Percentiles rank a stretch among this genome's conserved stretches.
Evolutionary conservation across 2,113 vertebrate species (phyloP).

Genomic region (Lethenteron reissneri): DNA sequence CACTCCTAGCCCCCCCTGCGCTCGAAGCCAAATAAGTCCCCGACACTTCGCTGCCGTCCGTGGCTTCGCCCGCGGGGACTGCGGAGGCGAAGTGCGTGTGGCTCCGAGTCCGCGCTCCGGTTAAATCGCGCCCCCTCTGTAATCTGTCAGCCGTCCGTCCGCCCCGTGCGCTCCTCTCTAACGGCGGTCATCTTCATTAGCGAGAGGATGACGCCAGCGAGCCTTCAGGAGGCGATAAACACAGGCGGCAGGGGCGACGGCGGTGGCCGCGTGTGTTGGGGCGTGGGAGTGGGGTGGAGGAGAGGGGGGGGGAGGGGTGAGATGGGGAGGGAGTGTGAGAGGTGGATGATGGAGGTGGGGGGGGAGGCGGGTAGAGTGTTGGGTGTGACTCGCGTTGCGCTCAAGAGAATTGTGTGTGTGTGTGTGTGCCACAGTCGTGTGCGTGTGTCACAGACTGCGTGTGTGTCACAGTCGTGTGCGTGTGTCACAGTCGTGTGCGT

Average conservation of each 20-base stretch:
- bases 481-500: no score
- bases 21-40: no score
- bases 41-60: no score
- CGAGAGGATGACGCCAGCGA: conserved; percentile 4
- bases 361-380: conserved; percentile 15
- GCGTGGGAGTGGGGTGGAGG: conserved; percentile 14
- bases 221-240: conserved; percentile 5
- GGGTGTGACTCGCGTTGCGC: conserved; percentile 2
- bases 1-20: no score
- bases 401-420: not conserved
- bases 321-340: conserved; percentile 14
- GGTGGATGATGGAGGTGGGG: conserved; percentile 13
- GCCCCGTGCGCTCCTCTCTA: not conserved
- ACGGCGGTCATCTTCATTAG: conserved; percentile 6
- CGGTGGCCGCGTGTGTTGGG: conserved; percentile 10
- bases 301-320: conserved; percentile 35
- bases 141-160: conserved; percentile 4
- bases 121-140: conserved; percentile 1
- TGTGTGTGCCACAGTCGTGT: not conserved
- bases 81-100: no score
- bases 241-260: not conserved
- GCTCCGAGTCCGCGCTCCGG: not conserved
- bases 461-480: no score
- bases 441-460: no score
- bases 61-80: no score